Evolutionary conservation across 1,140 invertebrate genomes (phyloP).

Genomic region (Aleiodes sp.): DNA sequence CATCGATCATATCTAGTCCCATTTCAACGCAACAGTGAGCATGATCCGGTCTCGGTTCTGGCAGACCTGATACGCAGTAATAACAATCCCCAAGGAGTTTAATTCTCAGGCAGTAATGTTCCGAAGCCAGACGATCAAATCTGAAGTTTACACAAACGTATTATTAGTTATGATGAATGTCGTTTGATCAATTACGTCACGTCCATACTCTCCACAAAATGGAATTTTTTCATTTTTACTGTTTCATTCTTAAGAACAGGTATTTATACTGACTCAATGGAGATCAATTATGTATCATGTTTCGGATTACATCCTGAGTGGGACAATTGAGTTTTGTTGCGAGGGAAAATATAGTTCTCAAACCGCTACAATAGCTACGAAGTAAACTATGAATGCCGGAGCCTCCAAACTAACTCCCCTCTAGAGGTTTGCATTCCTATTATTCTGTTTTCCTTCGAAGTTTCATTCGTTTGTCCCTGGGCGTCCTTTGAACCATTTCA

Average conservation of each 20-base stretch:
- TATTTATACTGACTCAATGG: no score
- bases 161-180: background rate
- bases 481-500: background rate
- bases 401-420: background rate
- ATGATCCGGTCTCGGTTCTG: conserved; percentile 86
- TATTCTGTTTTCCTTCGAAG: background rate
- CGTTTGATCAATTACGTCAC: no score
- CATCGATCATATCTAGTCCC: conserved; percentile 95
- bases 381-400: background rate
- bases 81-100: conserved; percentile 88
- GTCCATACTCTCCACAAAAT: no score
- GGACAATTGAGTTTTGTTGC: background rate
- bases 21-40: conserved; percentile 94
- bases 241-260: no score
- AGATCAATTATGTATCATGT: no score
- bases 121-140: conserved; percentile 89
- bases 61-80: conserved; percentile 84
- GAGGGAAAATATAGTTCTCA: background rate
- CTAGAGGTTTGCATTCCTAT: background rate
- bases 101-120: conserved; percentile 90
- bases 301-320: no score
- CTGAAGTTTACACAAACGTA: conserved; percentile 60
- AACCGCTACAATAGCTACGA: background rate
- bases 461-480: background rate
- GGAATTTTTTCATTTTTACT: background rate